These are phyloP conservation scores for Graphium colonna DNA, from an alignment of 2,888 invertebrate species.

Conservation along the genomic window DNA sequence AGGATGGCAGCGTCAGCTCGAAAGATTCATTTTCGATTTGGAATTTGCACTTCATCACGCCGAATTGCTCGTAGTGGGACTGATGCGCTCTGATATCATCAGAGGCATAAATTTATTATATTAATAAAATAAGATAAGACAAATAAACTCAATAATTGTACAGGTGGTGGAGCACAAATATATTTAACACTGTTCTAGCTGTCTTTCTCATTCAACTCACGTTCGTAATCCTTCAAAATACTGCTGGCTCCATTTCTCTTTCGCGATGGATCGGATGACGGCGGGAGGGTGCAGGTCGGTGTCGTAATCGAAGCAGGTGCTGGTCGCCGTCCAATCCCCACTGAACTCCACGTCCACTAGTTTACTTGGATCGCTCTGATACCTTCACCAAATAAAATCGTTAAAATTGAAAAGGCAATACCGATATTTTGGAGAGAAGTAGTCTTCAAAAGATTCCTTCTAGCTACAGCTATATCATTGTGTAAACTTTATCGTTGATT, in stretches of 20 bases:
- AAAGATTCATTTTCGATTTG: conserved; percentile 72
- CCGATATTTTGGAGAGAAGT: no score
- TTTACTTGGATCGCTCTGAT: conserved; percentile 65
- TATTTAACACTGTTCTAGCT: no score
- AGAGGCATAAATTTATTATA: conserved; percentile 27
- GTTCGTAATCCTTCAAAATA: conserved; percentile 83
- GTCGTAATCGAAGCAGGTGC: conserved; percentile 86
- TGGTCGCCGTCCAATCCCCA: conserved; percentile 82
- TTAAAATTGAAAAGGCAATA: no score
- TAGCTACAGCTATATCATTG: no score
- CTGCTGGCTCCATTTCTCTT: conserved; percentile 85
- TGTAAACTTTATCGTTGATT: no score
- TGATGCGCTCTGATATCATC: conserved; percentile 82
- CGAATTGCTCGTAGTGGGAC: conserved; percentile 91
- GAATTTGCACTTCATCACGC: conserved; percentile 81
- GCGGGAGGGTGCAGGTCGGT: conserved; percentile 83
- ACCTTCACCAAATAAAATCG: conserved; percentile 44
- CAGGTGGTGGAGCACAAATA: no score
- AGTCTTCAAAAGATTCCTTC: no score
- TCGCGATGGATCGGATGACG: conserved; percentile 86
- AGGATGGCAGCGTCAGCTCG: conserved; percentile 80
- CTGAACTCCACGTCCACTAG: conserved; percentile 80
- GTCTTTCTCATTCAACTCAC: conserved; percentile 68
- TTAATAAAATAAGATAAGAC: background rate
- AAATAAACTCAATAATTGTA: background rate